Base-by-base conservation (phyloP, 2,113 vertebrate genomes). In the Sclerurus mexicanus region DNA sequence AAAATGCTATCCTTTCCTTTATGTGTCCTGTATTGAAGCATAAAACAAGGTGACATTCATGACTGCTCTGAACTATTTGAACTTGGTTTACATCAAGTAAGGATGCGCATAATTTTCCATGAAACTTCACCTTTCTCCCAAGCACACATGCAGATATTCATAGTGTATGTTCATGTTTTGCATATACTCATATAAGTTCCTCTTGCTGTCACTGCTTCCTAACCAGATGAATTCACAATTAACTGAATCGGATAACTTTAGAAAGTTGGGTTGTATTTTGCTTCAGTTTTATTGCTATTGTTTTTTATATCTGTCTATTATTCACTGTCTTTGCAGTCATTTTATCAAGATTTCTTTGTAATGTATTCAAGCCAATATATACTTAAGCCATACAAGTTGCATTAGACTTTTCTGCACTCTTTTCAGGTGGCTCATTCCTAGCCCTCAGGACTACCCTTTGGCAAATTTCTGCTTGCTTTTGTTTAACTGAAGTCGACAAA, bases 381-480 rank as follows among this genome's bases (percentile, higher is more conserved):
- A 22, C 40, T 68, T 89, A 79, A 93, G 56, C 55, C 46, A 27
- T 56, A 24, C 50, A 69, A 55, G 46, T 87, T 90, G 64, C 56
- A 68, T 91, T 76, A 78, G 88, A 30, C 85, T 55, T 68, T 93
- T 83, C 62, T 89, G 58, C 73, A 81, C 23, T 9, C 47, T 84
- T n/a, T 47, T 91, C 83, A 73, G 63, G 58, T 87, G 72, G 39
- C 63, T 93, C 60, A 71, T 86, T 72, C 53, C 53, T 71, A 67
- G 14, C 13, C n/a, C 28, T 46, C 35, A 79, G 59, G 67, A 40
- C 73, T 74, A 80, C 63, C n/a, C 42, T 85, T 42, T 92, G 85
- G 67, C 69, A 73, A 74, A 60, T 74, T 67, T 77, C 66, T 66
- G 63, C 58, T 94, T 93, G 50, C 69, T 93, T 95, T 95, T 95